Percentiles rank a stretch among this genome's conserved stretches.
These are phyloP conservation scores for Cavia porcellus DNA, from an alignment of 2,113 vertebrate genomes.

Conservation along the genomic window DNA sequence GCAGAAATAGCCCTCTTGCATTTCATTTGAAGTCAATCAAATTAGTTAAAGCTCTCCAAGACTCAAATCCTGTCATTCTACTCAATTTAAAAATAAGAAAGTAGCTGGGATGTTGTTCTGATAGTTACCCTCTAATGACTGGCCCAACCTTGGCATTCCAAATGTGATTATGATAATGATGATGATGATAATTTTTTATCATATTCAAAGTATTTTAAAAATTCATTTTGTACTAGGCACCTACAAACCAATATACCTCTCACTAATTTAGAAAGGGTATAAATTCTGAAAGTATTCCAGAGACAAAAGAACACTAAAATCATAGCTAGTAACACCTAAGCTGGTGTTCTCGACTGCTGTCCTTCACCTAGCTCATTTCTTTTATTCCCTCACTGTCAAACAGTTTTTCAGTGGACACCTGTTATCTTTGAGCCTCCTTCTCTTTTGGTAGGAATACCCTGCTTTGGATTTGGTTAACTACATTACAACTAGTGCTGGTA, in stretches of 20 bases:
- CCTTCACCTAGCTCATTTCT: background rate
- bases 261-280: background rate
- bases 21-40: slow-evolving; percentile 41
- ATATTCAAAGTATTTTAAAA: background rate
- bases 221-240: slow-evolving; percentile 30
- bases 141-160: slow-evolving; percentile 7
- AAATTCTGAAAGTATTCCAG: background rate
- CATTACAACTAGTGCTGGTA: background rate
- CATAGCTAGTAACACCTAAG: background rate
- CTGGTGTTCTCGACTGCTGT: background rate
- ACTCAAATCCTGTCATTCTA: slow-evolving; percentile 30
- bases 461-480: background rate
- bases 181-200: background rate
- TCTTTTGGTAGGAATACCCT: background rate
- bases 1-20: slow-evolving; percentile 39
- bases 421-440: background rate
- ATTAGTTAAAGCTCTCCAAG: slow-evolving; percentile 58
- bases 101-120: background rate
- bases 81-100: slow-evolving; percentile 38
- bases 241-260: background rate
- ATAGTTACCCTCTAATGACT: background rate
- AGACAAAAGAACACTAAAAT: slow-evolving; percentile 38
- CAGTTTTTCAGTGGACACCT: background rate
- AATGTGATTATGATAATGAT: background rate
- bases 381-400: background rate